Percentiles rank a stretch among this genome's conserved stretches.
phyloP scores from a whole-genome alignment of 2,888 invertebrate genomes.

The Dione juno region DNA sequence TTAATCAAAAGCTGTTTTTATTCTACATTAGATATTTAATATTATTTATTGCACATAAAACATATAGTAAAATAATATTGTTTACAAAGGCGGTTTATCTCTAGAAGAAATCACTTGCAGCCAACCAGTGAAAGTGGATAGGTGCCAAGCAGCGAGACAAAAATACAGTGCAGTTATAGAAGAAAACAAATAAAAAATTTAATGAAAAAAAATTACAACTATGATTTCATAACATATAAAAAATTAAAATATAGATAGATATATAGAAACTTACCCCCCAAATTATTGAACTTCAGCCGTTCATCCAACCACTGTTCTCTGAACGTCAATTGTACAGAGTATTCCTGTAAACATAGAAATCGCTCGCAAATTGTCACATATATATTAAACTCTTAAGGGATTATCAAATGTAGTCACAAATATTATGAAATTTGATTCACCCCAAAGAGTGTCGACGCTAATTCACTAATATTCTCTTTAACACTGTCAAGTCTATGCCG shows the following conservation, averaged over 20 bases:
- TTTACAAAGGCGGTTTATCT: too few relatives aligned
- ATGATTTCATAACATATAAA: background rate
- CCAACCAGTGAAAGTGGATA: too few relatives aligned
- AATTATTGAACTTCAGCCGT: constrained; percentile 94
- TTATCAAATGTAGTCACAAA: constrained; percentile 47
- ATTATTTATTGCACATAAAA: too few relatives aligned
- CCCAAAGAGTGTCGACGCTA: constrained; percentile 32
- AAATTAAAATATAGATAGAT: too few relatives aligned
- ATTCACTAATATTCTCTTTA: constrained; percentile 19
- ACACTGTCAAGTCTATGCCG: constrained; percentile 36
- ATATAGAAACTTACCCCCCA: constrained; percentile 85
- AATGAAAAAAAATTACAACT: too few relatives aligned
- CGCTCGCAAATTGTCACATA: background rate
- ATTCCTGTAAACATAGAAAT: constrained; percentile 89
- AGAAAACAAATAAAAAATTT: too few relatives aligned
- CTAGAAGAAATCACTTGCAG: too few relatives aligned
- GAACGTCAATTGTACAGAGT: constrained; percentile 98
- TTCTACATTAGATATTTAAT: too few relatives aligned
- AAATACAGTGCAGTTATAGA: background rate
- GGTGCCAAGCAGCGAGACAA: too few relatives aligned
- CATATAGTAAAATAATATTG: too few relatives aligned
- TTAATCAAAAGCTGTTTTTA: too few relatives aligned
- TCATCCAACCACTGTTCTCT: constrained; percentile 98
- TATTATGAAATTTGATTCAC: constrained; percentile 33
- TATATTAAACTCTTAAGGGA: constrained; percentile 31